Base-by-base conservation (phyloP, 2,797 vertebrate species). In the Gallinago solitaria region DNA sequence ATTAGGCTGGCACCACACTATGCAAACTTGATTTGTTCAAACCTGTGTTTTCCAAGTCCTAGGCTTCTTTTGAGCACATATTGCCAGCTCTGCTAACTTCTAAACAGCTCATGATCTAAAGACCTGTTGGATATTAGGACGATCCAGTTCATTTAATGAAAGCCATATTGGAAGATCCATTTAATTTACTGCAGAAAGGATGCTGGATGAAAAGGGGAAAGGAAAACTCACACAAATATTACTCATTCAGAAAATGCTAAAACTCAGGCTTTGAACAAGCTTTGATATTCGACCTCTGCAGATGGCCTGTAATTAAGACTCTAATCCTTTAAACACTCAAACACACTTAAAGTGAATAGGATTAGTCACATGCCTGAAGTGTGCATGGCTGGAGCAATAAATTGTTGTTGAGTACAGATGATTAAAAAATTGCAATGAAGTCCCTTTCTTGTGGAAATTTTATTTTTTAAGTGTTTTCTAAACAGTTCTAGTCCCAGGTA, bases 261-360 rank as follows among this genome's bases (percentile, higher is more conserved):
- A 93, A 81, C 56, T 84, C 43, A 11, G 33, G 35, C 53, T 91
- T 54, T 67, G 53, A 88, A 77, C 32, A 94, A 90, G 68, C 70
- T 88, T 91, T 95, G 93, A 94, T 95, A 93, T 90, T 86, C 96
- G 91, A 94, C 93, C 83, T 90, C 80, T 84, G 51, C 71, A 91
- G 74, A 88, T 67, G 51, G 77, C 60, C 87, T 95, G 90, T 96
- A 94, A 93, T 95, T 95, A 94, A 95, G 56, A 82, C 27, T 82
- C 43, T 93, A 91, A 94, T 96, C 87, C 90, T 95, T 91, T 93
- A 91, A 96, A 91, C 74, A 93, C 61, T 92, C 69, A 83, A 83
- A 87, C 83, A 87, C 27, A 75, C 81, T 95, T 76, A 47, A 48
- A 77, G 45, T 92, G 92, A 95, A 88, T 88, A 91, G 83, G 91